Base-by-base conservation (phyloP, 2,113 vertebrate genomes). In the Cochlearius cochlearius region DNA sequence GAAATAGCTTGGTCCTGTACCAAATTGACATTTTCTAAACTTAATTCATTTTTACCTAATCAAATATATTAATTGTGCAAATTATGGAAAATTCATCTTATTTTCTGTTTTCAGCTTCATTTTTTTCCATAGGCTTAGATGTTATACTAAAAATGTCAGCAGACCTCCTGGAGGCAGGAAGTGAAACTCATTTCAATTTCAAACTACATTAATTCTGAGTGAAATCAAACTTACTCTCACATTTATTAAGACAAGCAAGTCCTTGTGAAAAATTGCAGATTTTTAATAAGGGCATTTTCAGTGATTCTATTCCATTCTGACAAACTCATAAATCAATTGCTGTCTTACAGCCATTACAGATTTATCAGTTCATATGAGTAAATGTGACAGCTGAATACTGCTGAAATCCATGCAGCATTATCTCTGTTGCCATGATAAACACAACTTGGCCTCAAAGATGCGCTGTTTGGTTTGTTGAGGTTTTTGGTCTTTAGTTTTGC, bases 161-260 rank as follows among this genome's bases (percentile, higher is more conserved):
- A 94, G 79, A 93, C 16, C 36, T 97, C 92, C 90, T 96, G 59
- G 52, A 97, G 66, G 88, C 81, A 97, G 95, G 71, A 96, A 96
- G 30, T 92, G 68, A 94, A 96, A 96, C 88, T 97, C 49, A 95
- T 97, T 98, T 98, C 86, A 96, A 85, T 98, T 98, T 98, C 92
- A 98, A 97, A 98, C 89, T 96, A 85, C 95, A 97, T 98, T 98
- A 98, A 97, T 97, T 98, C 89, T 96, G 69, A 97, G 91, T 97
- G 83, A 98, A 98, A 97, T 97, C 93, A 97, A 98, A 97, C 85
- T 89, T 86, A 87, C 92, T 96, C 91, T 97, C 71, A 94, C 71
- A 93, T 96, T 97, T 97, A 97, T 97, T 98, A 97, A 95, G 71
- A 88, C 63, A 96, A 98, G 72, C 73, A 96, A 94, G 60, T 78